These are phyloP conservation scores for Bos indicus DNA, from an alignment of 2,113 vertebrate species.

Conservation along the genomic window DNA sequence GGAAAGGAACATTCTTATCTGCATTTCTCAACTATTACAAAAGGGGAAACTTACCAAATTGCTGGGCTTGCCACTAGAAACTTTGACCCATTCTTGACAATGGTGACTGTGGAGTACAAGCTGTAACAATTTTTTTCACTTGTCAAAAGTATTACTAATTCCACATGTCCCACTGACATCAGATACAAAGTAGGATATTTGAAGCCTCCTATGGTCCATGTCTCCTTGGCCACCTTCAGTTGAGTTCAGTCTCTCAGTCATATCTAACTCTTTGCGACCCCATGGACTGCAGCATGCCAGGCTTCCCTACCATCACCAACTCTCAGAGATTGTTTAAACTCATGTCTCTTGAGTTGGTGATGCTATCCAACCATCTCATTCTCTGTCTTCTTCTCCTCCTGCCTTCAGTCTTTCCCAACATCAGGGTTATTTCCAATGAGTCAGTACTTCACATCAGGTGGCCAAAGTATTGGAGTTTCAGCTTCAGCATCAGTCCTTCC, in stretches of 20 bases:
- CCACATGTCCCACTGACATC: not conserved
- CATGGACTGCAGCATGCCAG: fast-evolving
- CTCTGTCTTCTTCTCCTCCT: not conserved
- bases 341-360: fast-evolving
- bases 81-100: not conserved
- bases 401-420: not conserved
- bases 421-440: not conserved
- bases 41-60: not conserved
- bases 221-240: not conserved
- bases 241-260: not conserved
- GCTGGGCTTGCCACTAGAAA: not conserved
- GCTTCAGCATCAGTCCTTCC: not conserved
- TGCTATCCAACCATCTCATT: not conserved
- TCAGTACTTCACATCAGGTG: not conserved
- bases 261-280: not conserved
- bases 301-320: not conserved
- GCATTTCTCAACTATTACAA: not conserved
- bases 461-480: not conserved
- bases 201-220: not conserved
- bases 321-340: not conserved
- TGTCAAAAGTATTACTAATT: not conserved
- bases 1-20: not conserved
- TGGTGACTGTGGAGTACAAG: not conserved
- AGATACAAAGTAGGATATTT: not conserved
- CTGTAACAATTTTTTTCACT: not conserved